A percentile compares a stretch with the other conserved stretches of the same genome.
Conservation (phyloP, 2,113 vertebrate genomes). For the Calcarius ornatus region DNA sequence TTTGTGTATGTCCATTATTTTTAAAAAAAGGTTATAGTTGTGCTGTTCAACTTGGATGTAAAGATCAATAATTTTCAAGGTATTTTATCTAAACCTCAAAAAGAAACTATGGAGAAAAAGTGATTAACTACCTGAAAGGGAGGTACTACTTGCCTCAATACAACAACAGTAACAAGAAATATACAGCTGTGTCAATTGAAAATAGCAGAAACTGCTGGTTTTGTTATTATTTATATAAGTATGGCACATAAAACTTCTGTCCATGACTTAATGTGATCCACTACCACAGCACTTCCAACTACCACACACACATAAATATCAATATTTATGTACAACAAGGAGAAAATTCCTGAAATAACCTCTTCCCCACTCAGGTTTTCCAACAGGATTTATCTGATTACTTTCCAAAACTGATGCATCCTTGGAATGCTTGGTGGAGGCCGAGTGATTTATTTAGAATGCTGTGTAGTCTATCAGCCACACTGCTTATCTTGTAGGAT, state of each 20-base stretch:
- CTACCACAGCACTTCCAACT: background rate
- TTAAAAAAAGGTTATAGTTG: background rate
- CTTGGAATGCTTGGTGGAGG: background rate
- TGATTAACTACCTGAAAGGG: background rate
- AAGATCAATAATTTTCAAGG: background rate
- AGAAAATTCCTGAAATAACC: background rate
- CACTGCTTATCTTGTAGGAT: background rate
- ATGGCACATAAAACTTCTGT: background rate
- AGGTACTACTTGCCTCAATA: background rate
- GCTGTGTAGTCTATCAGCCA: background rate
- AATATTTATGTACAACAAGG: background rate
- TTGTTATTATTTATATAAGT: background rate
- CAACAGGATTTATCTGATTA: background rate
- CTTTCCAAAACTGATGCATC: background rate
- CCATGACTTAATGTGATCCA: background rate
- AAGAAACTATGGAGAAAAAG: background rate
- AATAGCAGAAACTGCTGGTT: background rate
- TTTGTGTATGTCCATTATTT: background rate
- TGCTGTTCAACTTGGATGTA: background rate
- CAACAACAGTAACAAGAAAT: background rate
- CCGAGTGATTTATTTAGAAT: background rate
- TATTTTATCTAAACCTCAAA: background rate
- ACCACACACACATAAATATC: background rate
- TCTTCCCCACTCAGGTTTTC: background rate
- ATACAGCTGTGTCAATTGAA: background rate